Base-by-base conservation (phyloP, 2,113 vertebrate species). In the Prunella fulvescens region DNA sequence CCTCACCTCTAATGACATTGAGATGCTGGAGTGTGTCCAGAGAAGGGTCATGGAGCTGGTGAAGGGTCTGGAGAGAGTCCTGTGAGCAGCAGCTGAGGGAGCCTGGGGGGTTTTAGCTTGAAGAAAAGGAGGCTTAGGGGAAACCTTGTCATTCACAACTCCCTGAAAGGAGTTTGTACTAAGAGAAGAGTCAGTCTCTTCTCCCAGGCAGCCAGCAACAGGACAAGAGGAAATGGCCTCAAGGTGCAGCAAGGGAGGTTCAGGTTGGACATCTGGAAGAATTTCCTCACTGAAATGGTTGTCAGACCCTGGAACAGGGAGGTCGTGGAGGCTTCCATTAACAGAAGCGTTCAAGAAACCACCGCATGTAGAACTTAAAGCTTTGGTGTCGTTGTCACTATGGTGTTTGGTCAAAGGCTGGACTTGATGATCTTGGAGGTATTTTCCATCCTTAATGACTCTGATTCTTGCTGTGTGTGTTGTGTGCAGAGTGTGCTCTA, bases 271-370 rank as follows among this genome's bases (percentile, higher is more conserved):
- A 70, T 47, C 4, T 42, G 56, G 31, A 83, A 44, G 56, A 42
- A 56, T 50, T 83, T 50, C 10, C n/a, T 48, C 42, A 3, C 26
- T 56, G 31, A 37, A 44, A 24, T 56, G 35, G 22, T 19, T 83
- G 22, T 77, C 31, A 62, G 35, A 12, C 35, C 11, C 37, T 56
- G 62, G 61, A 90, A 35, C 17, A 35, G 20, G 20, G 70, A 31
- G 14, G 20, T 37, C 62, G 7, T 48, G 12, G 47, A 62, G 18
- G 54, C 35, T 37, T 37, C 40, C 31, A 23, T 69, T 47, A 3
- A 0, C 54, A 47, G 25, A 37, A 76, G 7, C 5, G 3, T 37
- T 69, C 20, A 76, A 69, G 22, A 48, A 69, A 28, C 0, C 1
- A 11, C 39, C 69, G 14, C 12, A 23, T 7, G 25, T 76, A 20